phyloP scores from a whole-genome alignment of 1,140 invertebrate species.

The Drosophila pruinosa region DNA sequence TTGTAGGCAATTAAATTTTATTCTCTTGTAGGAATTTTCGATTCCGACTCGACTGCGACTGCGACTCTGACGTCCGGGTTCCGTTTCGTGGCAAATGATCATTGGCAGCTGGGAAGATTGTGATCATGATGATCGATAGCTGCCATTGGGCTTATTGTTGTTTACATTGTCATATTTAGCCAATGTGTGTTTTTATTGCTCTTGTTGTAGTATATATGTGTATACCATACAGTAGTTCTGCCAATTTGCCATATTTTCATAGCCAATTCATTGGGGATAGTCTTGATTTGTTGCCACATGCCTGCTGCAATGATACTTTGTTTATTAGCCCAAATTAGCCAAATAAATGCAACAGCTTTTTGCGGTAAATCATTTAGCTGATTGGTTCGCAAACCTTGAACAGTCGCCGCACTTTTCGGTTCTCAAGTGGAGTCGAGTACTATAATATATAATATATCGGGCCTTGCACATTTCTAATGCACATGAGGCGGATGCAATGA shows the following conservation, averaged over 20 bases:
- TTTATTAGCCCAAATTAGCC: conserved; percentile 72
- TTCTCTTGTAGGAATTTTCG: conserved; percentile 60
- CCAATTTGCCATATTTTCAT: conserved; percentile 29
- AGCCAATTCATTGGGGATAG: conserved; percentile 1
- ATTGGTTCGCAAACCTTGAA: conserved; percentile 54
- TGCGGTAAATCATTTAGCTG: conserved; percentile 58
- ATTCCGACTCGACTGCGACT: conserved; percentile 14
- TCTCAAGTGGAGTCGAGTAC: conserved; percentile 60
- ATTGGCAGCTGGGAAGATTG: neutral
- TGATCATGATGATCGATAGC: conserved; percentile 11
- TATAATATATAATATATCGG: too few species aligned
- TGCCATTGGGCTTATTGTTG: conserved; percentile 61
- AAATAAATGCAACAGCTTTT: conserved; percentile 69
- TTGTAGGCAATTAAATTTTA: conserved; percentile 79
- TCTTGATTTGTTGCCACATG: conserved; percentile 70
- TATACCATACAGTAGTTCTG: too few species aligned
- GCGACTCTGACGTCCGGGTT: conserved; percentile 1
- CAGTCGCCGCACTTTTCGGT: conserved; percentile 5
- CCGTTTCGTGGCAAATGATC: conserved; percentile 47
- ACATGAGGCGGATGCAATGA: conserved; percentile 44
- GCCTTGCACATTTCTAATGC: conserved; percentile 51
- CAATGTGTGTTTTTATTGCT: conserved; percentile 55
- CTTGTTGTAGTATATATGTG: conserved; percentile 1
- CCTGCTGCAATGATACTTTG: conserved; percentile 67
- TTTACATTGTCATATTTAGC: conserved; percentile 76